These are phyloP conservation scores for Scaptomyza reducta DNA, from an alignment of 2,888 invertebrate species.

Conservation along the genomic window DNA sequence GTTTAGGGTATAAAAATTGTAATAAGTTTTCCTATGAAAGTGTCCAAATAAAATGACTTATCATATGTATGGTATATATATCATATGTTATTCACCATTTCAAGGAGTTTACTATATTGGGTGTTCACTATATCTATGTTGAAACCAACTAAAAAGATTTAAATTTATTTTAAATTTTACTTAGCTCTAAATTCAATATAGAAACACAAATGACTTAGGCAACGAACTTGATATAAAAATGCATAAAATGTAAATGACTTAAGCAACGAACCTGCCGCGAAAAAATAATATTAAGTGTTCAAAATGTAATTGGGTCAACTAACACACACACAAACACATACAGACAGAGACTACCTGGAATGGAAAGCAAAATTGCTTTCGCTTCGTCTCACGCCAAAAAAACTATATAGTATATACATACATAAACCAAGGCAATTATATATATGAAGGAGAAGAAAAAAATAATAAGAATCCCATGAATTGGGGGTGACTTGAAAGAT, in stretches of 20 bases:
- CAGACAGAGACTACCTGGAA: conserved; percentile 51
- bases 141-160: too few species aligned
- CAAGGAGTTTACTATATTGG: too few species aligned
- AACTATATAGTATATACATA: background rate
- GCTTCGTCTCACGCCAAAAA: conserved; percentile 57
- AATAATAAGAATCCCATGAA: conserved; percentile 30
- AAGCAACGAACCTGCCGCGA: conserved; percentile 25
- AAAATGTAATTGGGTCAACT: conserved; percentile 66
- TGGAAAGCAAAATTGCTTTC: conserved; percentile 77
- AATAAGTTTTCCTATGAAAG: too few species aligned
- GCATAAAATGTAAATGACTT: conserved; percentile 8
- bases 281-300: conserved; percentile 22
- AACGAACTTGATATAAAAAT: too few species aligned
- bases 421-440: background rate
- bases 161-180: too few species aligned
- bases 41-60: too few species aligned
- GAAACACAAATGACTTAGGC: too few species aligned
- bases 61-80: too few species aligned
- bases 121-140: too few species aligned
- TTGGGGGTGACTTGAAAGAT: conserved; percentile 10
- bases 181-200: too few species aligned
- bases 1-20: too few species aligned
- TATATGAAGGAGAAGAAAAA: background rate
- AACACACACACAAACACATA: conserved; percentile 5
- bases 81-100: too few species aligned